Conservation (phyloP, 2,113 vertebrate genomes). For the Cyanoderma ruficeps region DNA sequence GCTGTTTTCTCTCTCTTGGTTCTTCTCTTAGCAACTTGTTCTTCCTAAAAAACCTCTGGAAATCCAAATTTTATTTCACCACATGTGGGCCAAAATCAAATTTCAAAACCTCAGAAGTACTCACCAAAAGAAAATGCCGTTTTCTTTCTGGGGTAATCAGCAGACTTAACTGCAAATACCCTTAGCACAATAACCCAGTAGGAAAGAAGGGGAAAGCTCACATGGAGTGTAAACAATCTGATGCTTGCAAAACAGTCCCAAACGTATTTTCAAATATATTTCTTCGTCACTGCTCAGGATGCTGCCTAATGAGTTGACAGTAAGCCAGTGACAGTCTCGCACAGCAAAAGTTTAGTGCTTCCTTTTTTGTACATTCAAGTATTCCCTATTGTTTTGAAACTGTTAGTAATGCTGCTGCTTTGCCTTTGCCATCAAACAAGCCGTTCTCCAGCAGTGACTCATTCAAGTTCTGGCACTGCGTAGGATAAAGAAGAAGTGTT, state of each 20-base stretch:
- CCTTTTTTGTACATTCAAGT: conserved; percentile 62
- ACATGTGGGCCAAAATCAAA: neutral
- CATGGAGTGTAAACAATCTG: neutral
- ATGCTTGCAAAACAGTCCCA: conserved; percentile 30
- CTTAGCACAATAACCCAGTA: neutral
- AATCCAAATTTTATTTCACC: neutral
- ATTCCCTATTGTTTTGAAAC: conserved; percentile 49
- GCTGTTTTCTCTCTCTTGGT: neutral
- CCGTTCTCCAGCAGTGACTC: conserved; percentile 37
- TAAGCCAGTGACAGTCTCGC: conserved; percentile 39
- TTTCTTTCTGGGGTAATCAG: neutral
- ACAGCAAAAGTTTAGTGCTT: conserved; percentile 48
- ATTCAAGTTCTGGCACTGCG: conserved; percentile 12
- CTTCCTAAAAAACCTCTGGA: neutral
- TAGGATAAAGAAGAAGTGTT: neutral
- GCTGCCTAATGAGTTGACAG: conserved; percentile 53
- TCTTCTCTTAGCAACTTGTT: neutral
- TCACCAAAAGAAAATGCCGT: neutral
- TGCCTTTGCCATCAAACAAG: conserved; percentile 33
- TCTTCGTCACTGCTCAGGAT: conserved; percentile 27
- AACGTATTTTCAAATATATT: conserved; percentile 44
- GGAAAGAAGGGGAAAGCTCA: conserved; percentile 10
- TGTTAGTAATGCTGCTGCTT: neutral
- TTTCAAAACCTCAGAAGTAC: conserved; percentile 14
- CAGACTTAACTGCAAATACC: neutral